A percentile compares a stretch with the other conserved stretches of the same genome.
Evolutionary conservation across 2,113 vertebrate genomes (phyloP).

Genomic region (Neoarius graeffei): DNA sequence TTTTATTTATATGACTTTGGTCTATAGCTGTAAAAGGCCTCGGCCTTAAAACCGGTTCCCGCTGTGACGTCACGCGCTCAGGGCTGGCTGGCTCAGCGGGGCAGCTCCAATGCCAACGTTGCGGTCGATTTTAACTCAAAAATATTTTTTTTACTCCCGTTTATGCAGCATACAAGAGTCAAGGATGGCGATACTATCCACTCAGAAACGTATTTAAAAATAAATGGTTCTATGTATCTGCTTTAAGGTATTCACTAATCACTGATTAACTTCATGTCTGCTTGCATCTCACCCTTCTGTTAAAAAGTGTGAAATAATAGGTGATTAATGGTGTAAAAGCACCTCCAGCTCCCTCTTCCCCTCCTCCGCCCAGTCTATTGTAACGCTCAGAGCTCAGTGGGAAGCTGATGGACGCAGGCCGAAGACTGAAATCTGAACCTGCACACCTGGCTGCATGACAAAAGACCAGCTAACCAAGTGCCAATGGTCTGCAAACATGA

Average conservation of each 20-base stretch:
- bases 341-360: neutral
- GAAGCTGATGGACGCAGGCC: conserved; percentile 67
- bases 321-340: conserved; percentile 1
- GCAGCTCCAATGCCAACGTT: too few relatives aligned
- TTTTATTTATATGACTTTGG: too few relatives aligned
- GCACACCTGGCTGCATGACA: conserved; percentile 69
- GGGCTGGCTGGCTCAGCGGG: too few relatives aligned
- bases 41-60: too few relatives aligned
- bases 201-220: too few relatives aligned
- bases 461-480: conserved; percentile 61
- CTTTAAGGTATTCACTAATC: neutral
- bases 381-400: conserved; percentile 69
- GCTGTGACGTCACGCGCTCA: too few relatives aligned
- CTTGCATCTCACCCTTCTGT: neutral
- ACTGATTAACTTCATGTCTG: neutral
- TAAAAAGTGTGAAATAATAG: conserved; percentile 8
- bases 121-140: too few relatives aligned
- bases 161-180: too few relatives aligned
- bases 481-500: conserved; percentile 54
- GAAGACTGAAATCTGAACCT: conserved; percentile 62
- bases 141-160: too few relatives aligned
- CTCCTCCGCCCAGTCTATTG: conserved; percentile 58
- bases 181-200: too few relatives aligned
- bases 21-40: too few relatives aligned
- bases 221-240: too few relatives aligned